Percentiles rank a stretch among this genome's conserved stretches.
Conservation (phyloP, 1,140 invertebrate genomes). For the Drosophila elegans region DNA sequence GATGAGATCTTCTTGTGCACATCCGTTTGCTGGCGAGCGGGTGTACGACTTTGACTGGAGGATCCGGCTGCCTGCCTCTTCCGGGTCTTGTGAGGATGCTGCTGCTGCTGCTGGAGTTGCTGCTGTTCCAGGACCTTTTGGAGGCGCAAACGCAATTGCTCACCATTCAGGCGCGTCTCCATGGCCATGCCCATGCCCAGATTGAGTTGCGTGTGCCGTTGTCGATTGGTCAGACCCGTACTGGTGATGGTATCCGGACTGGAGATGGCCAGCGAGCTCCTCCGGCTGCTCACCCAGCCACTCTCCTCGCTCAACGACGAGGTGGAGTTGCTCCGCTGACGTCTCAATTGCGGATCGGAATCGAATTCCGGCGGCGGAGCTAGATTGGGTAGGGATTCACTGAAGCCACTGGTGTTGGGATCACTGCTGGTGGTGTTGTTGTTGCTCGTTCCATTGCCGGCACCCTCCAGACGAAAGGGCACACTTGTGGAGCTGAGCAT, state of each 20-base stretch:
- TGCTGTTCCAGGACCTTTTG: slow-evolving; percentile 86
- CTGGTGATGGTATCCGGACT: slow-evolving; percentile 86
- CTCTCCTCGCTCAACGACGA: slow-evolving; percentile 91
- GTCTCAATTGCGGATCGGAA: slow-evolving; percentile 42
- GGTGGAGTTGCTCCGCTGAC: slow-evolving; percentile 87
- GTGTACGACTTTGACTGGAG: slow-evolving; percentile 61
- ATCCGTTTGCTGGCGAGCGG: slow-evolving; percentile 50
- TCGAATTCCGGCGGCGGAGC: slow-evolving; percentile 86
- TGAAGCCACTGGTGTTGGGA: slow-evolving; percentile 80
- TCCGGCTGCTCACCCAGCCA: slow-evolving; percentile 90
- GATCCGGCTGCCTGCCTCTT: slow-evolving; percentile 47
- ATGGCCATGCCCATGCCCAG: slow-evolving; percentile 75
- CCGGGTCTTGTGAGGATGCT: slow-evolving; percentile 58
- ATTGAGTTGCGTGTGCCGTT: slow-evolving; percentile 72
- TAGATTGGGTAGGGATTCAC: slow-evolving; percentile 88
- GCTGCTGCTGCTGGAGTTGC: slow-evolving; percentile 57
- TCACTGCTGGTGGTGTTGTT: slow-evolving; percentile 78
- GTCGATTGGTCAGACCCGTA: slow-evolving; percentile 72
- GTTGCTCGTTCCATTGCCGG: slow-evolving; percentile 81
- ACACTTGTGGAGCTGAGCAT: slow-evolving; percentile 73
- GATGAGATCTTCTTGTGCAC: slow-evolving; percentile 76
- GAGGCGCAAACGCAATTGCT: slow-evolving; percentile 86
- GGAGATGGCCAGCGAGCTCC: slow-evolving; percentile 86
- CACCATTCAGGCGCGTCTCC: slow-evolving; percentile 86
- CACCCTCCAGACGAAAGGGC: slow-evolving; percentile 57